Evolutionary conservation across 1,140 invertebrate genomes (phyloP), one percentile per base, ranked within the genome.

Genomic region (Musca vetustissima): DNA sequence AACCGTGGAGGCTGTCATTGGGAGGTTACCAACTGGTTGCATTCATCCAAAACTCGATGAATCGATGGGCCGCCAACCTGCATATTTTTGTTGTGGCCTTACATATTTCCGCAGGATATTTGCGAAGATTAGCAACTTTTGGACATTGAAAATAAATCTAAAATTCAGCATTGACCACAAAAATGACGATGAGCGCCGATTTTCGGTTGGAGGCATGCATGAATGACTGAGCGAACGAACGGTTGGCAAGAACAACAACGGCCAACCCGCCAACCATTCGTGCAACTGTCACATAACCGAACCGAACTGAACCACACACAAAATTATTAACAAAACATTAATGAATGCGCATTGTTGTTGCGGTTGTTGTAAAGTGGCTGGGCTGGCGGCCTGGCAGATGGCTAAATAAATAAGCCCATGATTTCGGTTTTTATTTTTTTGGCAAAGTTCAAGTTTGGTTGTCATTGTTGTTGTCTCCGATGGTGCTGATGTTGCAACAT

Each of bases 401-500:
- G 36, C 11, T 43, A 43, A 43, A 43, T 43, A 43, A 43, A 43
- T 43, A 43, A 43, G 7, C 49, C 7, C 21, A 19, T 52, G n/a
- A 52, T 52, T 6, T 21, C 32, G 32, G 19, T 61, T 61, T 43
- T 59, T 36, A 3, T 15, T 0, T 36, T 59, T 61, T 61, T 61
- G 57, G 57, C 57, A 61, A 61, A 61, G 57, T 61, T 61, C 57
- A 61, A 61, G 57, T 61, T 61, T 61, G n/a, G n/a, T n/a, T n/a
- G n/a, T 61, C 17, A 19, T 59, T 25, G 3, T 61, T 61, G 17
- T 43, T 61, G 13, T 17, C 13, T 55, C 7, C 55, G 11, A n/a
- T 4, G n/a, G n/a, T n/a, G n/a, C n/a, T 13, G 36, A 43, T 43
- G 36, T 43, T 43, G 36, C 36, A 43, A 43, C 11, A 43, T 28